Base-by-base conservation (phyloP, 2,797 vertebrate genomes). In the Bradypus variegatus region DNA sequence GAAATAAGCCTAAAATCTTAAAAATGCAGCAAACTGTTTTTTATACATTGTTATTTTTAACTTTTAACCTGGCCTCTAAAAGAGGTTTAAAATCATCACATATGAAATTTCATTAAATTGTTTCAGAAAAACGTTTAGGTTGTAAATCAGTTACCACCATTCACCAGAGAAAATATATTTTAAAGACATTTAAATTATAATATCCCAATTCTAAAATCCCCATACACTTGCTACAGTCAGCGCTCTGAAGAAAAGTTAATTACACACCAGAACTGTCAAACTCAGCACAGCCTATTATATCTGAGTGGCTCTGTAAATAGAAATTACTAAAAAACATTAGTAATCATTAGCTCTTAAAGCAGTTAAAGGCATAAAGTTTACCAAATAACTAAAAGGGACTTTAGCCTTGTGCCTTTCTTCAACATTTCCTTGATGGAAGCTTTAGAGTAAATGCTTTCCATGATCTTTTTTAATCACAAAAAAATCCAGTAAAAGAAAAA, bases 301-400 rank as follows among this genome's bases (percentile, higher is more conserved):
- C 45, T 89, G 41, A 95, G 36, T 92, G 83, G 85, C 58, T 96
- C 90, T 94, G 48, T 70, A 92, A 95, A 94, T 7, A 89, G 33
- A 93, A 88, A 23, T 91, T 88, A 95, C 86, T 83, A 78, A 94
- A 93, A 93, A 94, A 85, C 84, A 93, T 83, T 94, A 91, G 75
- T 94, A 94, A 94, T 72, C 81, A 94, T 90, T 94, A 94, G 90
- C 69, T 96, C 33, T 93, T 94, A 94, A 89, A 93, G 86, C 38
- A 91, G 60, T 79, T 48, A 62, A 88, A 93, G 60, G 77, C 33
- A 90, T 78, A 95, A 94, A 93, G 91, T 84, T 72, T 94, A 91
- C 87, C 11, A 19, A 93, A 21, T 72, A 91, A 78, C 67, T 75
- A 12, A 38, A 91, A 92, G 79, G 79, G 21, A 27, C 72, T 90